phyloP scores from a whole-genome alignment of 2,797 vertebrate species.

The Myoxocephalus aenaeus region DNA sequence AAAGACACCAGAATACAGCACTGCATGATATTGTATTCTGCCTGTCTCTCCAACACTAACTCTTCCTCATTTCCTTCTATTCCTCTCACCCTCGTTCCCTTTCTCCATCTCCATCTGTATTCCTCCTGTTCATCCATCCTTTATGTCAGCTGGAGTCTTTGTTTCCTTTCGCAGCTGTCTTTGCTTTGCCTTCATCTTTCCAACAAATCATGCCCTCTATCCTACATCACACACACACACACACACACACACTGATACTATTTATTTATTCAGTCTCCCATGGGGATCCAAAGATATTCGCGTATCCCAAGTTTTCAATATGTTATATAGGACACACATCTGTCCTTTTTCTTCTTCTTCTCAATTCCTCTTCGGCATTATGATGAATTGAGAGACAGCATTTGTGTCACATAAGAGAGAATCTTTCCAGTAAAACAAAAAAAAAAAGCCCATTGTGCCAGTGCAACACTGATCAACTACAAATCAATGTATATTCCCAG shows the following conservation, averaged over 20 bases:
- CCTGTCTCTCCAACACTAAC: constrained; percentile 2
- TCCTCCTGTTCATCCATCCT: constrained; percentile 29
- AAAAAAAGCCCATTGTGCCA: constrained; percentile 1
- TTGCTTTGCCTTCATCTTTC: constrained; percentile 21
- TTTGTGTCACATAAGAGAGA: constrained; percentile 4
- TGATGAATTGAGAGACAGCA: neutral
- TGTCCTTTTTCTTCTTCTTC: neutral
- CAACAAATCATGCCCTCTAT: constrained; percentile 12
- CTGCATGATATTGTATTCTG: neutral
- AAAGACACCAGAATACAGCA: constrained; percentile 2
- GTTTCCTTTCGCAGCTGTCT: constrained; percentile 10
- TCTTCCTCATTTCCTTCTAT: constrained; percentile 24
- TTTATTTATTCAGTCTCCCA: constrained; percentile 30
- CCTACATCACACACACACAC: constrained; percentile 18
- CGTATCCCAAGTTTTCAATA: constrained; percentile 4
- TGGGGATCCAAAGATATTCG: constrained; percentile 13
- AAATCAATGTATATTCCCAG: constrained; percentile 8
- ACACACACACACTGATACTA: neutral
- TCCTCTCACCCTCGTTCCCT: constrained; percentile 18
- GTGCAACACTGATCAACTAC: constrained; percentile 28
- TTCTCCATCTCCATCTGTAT: constrained; percentile 9
- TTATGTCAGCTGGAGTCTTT: constrained; percentile 18
- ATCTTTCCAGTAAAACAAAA: constrained; percentile 1
- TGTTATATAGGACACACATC: neutral
- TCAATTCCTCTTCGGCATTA: constrained; percentile 13